Conservation (phyloP, 2,888 invertebrate genomes). For the Masnerella sp. region DNA sequence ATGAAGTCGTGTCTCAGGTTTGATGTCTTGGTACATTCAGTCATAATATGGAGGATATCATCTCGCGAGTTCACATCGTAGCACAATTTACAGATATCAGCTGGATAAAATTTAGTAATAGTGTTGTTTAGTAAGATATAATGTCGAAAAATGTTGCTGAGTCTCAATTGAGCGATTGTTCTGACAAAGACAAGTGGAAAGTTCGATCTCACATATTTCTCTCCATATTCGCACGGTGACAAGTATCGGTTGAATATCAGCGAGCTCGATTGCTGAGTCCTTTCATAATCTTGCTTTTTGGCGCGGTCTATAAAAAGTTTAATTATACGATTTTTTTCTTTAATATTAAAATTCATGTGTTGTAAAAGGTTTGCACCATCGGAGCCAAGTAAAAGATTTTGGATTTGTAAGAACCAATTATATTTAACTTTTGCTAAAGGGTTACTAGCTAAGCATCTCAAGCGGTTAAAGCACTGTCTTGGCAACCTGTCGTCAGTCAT, state of each 20-base stretch:
- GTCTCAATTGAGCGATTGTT: conserved; percentile 3
- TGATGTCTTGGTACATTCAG: background rate
- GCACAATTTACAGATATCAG: conserved; percentile 1
- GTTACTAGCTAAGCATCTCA: background rate
- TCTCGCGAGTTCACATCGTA: conserved; percentile 10
- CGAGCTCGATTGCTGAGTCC: background rate
- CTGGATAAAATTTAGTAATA: background rate
- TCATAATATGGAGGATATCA: background rate
- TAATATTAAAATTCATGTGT: background rate
- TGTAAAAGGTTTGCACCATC: background rate
- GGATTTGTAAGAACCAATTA: conserved; percentile 6
- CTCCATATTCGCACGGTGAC: background rate
- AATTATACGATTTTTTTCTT: conserved; percentile 4
- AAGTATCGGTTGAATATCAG: background rate
- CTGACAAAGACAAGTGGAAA: background rate
- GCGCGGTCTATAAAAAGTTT: background rate
- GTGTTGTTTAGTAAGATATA: background rate
- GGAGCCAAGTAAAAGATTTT: background rate
- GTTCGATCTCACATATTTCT: background rate
- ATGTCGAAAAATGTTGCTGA: background rate
- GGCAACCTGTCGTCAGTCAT: background rate
- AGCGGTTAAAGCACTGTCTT: conserved; percentile 8
- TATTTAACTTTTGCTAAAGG: background rate
- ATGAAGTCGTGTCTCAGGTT: background rate
- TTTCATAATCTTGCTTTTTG: conserved; percentile 2